Evolutionary conservation across 1,140 invertebrate species (phyloP).

Genomic region (Subanguina moxae): DNA sequence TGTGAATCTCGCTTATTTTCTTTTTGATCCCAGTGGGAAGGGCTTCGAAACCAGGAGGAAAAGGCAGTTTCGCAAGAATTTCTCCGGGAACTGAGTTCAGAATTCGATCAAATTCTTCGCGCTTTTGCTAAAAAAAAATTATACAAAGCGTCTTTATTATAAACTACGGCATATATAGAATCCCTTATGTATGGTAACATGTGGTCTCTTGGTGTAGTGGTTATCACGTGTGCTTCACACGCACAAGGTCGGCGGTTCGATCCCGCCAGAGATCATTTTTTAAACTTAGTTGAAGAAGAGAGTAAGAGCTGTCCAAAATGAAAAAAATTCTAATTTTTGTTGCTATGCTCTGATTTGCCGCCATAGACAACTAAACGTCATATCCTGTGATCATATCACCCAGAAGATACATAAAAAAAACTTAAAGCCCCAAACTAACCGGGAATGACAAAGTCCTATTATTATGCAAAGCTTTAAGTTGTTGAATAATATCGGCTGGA

Average conservation of each 20-base stretch:
- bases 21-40: constrained; percentile 22
- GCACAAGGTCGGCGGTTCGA: too few relatives aligned
- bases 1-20: constrained; percentile 30
- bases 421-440: too few relatives aligned
- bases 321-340: background rate
- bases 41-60: constrained; percentile 32
- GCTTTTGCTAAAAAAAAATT: constrained; percentile 33
- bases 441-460: constrained; percentile 20
- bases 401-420: too few relatives aligned
- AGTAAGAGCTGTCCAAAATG: background rate
- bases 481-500: constrained; percentile 20
- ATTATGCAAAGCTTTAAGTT: constrained; percentile 22
- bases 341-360: background rate
- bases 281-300: too few relatives aligned
- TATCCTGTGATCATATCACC: too few relatives aligned
- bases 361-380: background rate
- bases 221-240: too few relatives aligned
- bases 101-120: constrained; percentile 28
- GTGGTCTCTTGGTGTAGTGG: too few relatives aligned
- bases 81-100: constrained; percentile 33
- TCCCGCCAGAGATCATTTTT: too few relatives aligned
- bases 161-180: too few relatives aligned
- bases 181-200: too few relatives aligned
- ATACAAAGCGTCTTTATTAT: too few relatives aligned
- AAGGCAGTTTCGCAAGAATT: constrained; percentile 30